Evolutionary conservation across 2,113 vertebrate genomes (phyloP).

Genomic region (Trogon melanurus): DNA sequence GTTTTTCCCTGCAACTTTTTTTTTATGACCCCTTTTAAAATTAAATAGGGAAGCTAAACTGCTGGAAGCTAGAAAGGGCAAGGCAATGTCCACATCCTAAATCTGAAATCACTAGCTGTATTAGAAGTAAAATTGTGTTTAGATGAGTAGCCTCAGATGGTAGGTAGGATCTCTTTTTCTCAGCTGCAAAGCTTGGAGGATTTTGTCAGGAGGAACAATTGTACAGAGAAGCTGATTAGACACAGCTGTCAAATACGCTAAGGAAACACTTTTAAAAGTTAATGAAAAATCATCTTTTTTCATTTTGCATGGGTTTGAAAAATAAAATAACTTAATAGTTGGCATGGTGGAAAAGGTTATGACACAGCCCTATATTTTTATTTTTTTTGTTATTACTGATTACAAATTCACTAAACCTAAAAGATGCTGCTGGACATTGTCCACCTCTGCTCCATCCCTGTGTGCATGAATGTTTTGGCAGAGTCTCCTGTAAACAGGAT

Average conservation of each 20-base stretch:
- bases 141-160: neutral
- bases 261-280: neutral
- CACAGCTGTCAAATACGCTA: neutral
- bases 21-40: neutral
- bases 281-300: neutral
- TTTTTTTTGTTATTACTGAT: neutral
- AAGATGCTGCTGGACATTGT: neutral
- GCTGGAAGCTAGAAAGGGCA: neutral
- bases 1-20: neutral
- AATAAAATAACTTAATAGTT: neutral
- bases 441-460: neutral
- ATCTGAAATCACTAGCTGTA: neutral
- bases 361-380: neutral
- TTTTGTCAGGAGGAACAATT: neutral
- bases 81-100: neutral
- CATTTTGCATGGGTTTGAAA: neutral
- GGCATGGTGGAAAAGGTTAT: neutral
- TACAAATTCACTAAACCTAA: neutral
- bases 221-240: neutral
- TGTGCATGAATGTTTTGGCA: neutral
- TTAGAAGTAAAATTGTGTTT: neutral
- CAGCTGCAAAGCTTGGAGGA: neutral
- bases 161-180: neutral
- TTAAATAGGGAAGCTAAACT: neutral
- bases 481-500: neutral